Conservation (phyloP, 2,888 invertebrate genomes). For the Drosophila kanekoi region DNA sequence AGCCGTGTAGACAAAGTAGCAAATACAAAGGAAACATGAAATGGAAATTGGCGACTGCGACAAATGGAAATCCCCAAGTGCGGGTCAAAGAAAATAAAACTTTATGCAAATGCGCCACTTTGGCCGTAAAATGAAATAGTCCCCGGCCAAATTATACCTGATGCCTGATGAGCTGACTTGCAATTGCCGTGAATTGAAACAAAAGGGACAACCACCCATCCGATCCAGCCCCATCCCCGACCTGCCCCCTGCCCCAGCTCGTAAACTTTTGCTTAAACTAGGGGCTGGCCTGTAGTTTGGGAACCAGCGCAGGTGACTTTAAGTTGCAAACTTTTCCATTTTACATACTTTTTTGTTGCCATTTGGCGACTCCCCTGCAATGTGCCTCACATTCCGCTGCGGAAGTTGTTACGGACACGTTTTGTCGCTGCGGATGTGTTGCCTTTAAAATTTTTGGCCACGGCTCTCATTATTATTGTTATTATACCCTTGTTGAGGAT, state of each 20-base stretch:
- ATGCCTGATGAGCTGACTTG: slow-evolving; percentile 72
- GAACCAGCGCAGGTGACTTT: slow-evolving; percentile 77
- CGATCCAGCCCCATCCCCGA: background rate
- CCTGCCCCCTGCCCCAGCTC: background rate
- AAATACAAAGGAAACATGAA: slow-evolving; percentile 53
- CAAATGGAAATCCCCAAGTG: slow-evolving; percentile 73
- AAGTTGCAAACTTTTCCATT: slow-evolving; percentile 73
- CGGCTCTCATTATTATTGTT: slow-evolving; percentile 54
- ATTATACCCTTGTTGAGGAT: slow-evolving; percentile 21
- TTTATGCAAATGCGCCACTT: slow-evolving; percentile 80
- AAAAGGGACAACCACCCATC: slow-evolving; percentile 51
- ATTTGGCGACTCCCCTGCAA: slow-evolving; percentile 14
- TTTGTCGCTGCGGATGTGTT: slow-evolving; percentile 64
- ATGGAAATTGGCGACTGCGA: slow-evolving; percentile 61
- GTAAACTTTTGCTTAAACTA: slow-evolving; percentile 23
- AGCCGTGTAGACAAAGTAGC: slow-evolving; percentile 66
- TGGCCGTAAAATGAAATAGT: slow-evolving; percentile 81
- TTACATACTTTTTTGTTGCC: slow-evolving; percentile 55
- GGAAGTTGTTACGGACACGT: slow-evolving; percentile 78
- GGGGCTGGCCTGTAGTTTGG: slow-evolving; percentile 53
- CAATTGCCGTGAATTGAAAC: slow-evolving; percentile 81
- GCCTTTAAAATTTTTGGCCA: slow-evolving; percentile 43
- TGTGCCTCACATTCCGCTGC: slow-evolving; percentile 23
- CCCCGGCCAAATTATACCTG: slow-evolving; percentile 79
- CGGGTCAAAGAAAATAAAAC: slow-evolving; percentile 81